Base-by-base conservation (phyloP, 2,797 vertebrate species). In the Cossypha polioptera region DNA sequence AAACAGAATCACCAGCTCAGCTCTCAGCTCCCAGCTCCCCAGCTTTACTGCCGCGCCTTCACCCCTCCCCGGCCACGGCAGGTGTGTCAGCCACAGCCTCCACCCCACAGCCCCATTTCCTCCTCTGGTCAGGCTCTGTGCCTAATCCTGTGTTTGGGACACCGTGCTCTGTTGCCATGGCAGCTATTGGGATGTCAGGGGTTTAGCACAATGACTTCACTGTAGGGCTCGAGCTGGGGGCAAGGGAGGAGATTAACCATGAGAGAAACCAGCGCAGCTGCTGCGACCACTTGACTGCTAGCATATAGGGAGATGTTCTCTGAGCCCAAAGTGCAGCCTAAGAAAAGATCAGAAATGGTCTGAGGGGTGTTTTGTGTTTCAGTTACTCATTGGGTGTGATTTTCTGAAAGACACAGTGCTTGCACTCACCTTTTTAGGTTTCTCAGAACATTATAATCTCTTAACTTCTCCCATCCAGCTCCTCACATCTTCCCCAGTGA, bases 71-170 rank as follows among this genome's bases (percentile, higher is more conserved):
- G 73, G 7, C 63, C 13, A 4, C 25, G 2, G 4, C 0, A 73
- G 63, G 68, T 67, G 71, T 45, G 59, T 91, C 91, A 54, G 69
- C 48, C 54, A 83, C 91, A 48, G 5, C n/a, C 57, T 38, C 36
- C 36, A 38, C 36, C 36, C 48, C 54, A 83, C 91, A 48, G 5
- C n/a, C 57, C 4, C 1, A 43, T 59, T 88, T 88, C 78, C 92
- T 82, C 72, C 86, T 83, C 75, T 58, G 76, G 22, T 4, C 95
- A 92, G 92, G 79, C 84, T 65, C 88, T 61, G 13, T 5, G 36
- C 91, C 96, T 96, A 68, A 83, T 79, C 74, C 35, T 72, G 35
- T 96, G 92, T 97, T 97, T 97, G 89, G 96, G 84, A 91, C 63
- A 65, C 89, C 72, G 29, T 92, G 85, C 42, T 85, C 77, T 50